Percentiles rank a stretch among this genome's conserved stretches.
These are phyloP conservation scores for Neopipo cinnamomea DNA, from an alignment of 2,113 vertebrate genomes.

Conservation along the genomic window DNA sequence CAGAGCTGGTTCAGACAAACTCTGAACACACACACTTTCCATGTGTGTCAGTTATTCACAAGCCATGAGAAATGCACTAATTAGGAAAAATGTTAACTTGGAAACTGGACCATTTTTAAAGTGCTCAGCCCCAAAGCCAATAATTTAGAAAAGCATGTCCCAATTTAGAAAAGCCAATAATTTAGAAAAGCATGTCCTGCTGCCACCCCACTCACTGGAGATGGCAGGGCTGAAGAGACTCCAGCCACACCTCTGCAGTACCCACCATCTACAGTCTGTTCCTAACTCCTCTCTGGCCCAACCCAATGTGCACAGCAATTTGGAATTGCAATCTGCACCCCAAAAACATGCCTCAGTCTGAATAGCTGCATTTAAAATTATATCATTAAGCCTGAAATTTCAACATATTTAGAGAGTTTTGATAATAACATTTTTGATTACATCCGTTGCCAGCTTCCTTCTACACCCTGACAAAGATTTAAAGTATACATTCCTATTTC, in stretches of 20 bases:
- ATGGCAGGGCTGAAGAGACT: not conserved
- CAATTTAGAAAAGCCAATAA: not conserved
- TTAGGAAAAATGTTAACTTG: not conserved
- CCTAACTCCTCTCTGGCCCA: not conserved
- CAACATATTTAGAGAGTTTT: constrained; percentile 25
- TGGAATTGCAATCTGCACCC: not conserved
- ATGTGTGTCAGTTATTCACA: not conserved
- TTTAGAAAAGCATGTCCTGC: not conserved
- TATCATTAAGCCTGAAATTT: not conserved
- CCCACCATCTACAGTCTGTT: not conserved
- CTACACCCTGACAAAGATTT: constrained; percentile 53
- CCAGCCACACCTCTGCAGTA: not conserved
- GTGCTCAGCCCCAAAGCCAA: not conserved
- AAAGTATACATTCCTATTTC: constrained; percentile 45
- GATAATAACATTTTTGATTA: constrained; percentile 29
- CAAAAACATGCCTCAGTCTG: not conserved
- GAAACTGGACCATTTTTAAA: not conserved
- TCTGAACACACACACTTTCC: not conserved
- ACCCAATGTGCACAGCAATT: fast-evolving
- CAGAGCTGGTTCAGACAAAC: not conserved
- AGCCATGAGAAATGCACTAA: fast-evolving
- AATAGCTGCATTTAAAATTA: not conserved
- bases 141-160: not conserved
- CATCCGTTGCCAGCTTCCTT: constrained; percentile 62
- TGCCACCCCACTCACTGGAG: not conserved